Base-by-base conservation (phyloP, 1,140 invertebrate genomes). In the Drosophila orosa region DNA sequence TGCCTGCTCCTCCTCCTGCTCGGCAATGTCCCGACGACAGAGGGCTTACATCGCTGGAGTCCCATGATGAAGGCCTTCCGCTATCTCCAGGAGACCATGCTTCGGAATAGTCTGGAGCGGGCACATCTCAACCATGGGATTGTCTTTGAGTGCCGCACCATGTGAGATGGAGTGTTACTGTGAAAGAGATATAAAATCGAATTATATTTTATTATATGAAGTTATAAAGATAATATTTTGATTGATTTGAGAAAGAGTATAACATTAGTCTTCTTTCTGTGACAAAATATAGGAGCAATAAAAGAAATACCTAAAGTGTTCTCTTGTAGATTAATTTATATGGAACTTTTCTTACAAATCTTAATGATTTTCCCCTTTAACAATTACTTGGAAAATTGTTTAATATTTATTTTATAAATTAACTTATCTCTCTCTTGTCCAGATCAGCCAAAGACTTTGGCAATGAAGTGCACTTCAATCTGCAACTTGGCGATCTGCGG, bases 91-190 rank as follows among this genome's bases (percentile, higher is more conserved):
- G 90, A 91, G 63, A 76, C 63, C 0, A 91, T 91, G 90, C 73
- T 91, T 1, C 45, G 83, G 0, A 91, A 75, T 10, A 91, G 90
- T 19, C 58, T 91, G 39, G 86, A 91, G 40, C 82, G 90, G 10
- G 90, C 90, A 0, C 77, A 81, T 47, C 90, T 91, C 1, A 91
- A 91, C 47, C 73, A 82, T 25, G 90, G 90, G 2, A 91, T 91
- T 22, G 80, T 91, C 44, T 91, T 91, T n/a, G 85, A 91, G 58
- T 91, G 90, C 31, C 90, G 90, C 35, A 90, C 90, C 52, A 80
- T 83, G 90, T 91, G 72, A 84, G 90, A 63, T 22, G 57, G n/a
- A 17, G 8, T 7, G 10, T 8, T n/a, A n/a, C n/a, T n/a, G n/a
- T n/a, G n/a, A n/a, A n/a, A n/a, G n/a, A n/a, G n/a, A n/a, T n/a